Conservation (phyloP, 2,113 vertebrate species). For the Myodes glareolus region DNA sequence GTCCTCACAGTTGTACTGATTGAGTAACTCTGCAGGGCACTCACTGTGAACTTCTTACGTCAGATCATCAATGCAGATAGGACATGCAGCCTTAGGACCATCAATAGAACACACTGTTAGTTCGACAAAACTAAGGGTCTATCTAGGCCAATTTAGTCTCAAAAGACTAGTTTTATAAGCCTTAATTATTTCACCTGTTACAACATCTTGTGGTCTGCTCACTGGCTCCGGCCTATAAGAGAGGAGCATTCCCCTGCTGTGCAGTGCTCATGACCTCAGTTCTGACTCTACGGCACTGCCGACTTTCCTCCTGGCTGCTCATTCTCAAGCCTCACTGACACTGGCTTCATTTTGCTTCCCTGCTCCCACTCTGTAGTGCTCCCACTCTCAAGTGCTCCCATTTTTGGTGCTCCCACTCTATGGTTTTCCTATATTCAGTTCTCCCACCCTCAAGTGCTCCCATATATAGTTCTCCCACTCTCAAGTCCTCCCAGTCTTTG, state of each 20-base stretch:
- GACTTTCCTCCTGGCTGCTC: background rate
- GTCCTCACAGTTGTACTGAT: background rate
- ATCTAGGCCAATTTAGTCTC: background rate
- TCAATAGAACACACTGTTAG: slow-evolving; percentile 21
- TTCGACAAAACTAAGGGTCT: slow-evolving; percentile 12
- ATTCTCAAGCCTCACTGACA: background rate
- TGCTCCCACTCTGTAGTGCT: background rate
- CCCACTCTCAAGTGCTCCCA: background rate
- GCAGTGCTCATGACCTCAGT: background rate
- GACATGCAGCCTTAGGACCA: background rate
- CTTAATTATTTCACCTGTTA: background rate
- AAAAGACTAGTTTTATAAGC: background rate
- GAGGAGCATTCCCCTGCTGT: background rate
- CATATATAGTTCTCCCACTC: background rate
- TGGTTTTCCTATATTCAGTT: rapidly evolving
- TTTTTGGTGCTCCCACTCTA: no score
- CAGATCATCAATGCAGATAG: background rate
- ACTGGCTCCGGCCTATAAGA: background rate
- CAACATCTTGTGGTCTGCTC: background rate
- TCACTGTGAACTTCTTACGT: background rate
- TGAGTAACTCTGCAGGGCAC: background rate
- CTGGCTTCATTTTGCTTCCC: background rate
- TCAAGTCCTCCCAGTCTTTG: no score
- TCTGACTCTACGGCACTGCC: no score
- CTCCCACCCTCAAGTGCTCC: no score